phyloP scores from a whole-genome alignment of 1,140 invertebrate genomes.

The Batillaria attramentaria region DNA sequence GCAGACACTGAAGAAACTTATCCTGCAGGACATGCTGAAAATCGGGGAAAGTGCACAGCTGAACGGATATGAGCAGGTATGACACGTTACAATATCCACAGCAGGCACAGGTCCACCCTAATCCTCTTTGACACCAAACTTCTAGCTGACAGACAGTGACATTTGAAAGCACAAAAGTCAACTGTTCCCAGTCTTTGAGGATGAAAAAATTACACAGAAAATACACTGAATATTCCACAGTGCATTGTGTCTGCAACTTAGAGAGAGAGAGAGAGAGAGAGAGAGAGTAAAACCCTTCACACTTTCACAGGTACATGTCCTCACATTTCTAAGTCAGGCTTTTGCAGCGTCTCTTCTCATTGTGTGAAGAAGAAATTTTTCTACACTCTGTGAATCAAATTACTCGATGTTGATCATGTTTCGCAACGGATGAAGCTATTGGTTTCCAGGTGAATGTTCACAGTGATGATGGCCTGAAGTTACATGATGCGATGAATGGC shows the following conservation, averaged over 20 bases:
- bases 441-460: background rate
- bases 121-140: background rate
- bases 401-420: background rate
- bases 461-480: background rate
- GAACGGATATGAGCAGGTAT: conserved; percentile 96
- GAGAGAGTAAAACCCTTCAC: background rate
- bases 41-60: conserved; percentile 90
- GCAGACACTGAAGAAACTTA: conserved; percentile 86
- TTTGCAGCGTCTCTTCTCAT: background rate
- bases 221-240: background rate
- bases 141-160: too few species aligned
- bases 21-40: conserved; percentile 89
- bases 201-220: background rate
- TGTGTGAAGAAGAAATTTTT: background rate
- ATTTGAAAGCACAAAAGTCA: background rate
- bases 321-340: background rate
- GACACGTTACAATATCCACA: background rate
- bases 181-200: background rate
- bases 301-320: background rate
- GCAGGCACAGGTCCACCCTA: background rate
- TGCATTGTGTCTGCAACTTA: background rate
- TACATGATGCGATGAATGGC: background rate
- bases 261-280: too few species aligned
- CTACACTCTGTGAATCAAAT: background rate
- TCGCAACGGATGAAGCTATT: background rate